A percentile compares a stretch with the other conserved stretches of the same genome.
phyloP scores from a whole-genome alignment of 2,888 invertebrate species.

The Tenthredo mesomela region DNA sequence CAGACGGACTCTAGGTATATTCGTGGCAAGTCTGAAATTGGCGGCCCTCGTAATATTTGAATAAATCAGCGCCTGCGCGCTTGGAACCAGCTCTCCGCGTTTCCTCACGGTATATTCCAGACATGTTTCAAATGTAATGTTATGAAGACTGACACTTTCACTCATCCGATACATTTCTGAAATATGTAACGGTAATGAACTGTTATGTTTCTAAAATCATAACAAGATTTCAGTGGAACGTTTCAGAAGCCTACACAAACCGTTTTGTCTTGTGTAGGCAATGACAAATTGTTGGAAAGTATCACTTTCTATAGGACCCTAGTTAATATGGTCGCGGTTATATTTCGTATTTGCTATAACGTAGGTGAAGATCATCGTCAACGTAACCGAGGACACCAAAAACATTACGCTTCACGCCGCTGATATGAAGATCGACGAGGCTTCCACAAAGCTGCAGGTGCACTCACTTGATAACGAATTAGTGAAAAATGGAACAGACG shows the following conservation, averaged over 20 bases:
- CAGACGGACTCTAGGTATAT: too few relatives aligned
- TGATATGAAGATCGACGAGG: constrained; percentile 83
- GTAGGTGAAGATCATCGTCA: constrained; percentile 82
- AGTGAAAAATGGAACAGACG: constrained; percentile 62
- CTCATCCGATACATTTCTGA: background rate
- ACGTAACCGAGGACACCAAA: constrained; percentile 82
- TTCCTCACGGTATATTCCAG: too few relatives aligned
- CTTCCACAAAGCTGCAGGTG: constrained; percentile 79
- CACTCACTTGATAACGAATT: constrained; percentile 62
- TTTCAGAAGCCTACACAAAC: background rate
- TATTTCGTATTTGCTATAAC: background rate
- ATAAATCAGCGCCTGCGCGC: too few relatives aligned
- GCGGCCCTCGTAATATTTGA: too few relatives aligned
- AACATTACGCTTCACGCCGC: constrained; percentile 88
- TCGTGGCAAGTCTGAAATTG: too few relatives aligned
- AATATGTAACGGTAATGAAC: background rate
- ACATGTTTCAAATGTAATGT: background rate
- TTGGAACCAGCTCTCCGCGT: too few relatives aligned
- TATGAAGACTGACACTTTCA: background rate
- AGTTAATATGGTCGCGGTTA: background rate
- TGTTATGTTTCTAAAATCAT: background rate
- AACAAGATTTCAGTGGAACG: background rate
- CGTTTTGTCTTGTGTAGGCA: too few relatives aligned
- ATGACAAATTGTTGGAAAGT: background rate
- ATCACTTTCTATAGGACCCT: background rate